Conservation (phyloP, 2,797 vertebrate species). For the Apodemus agrarius region DNA sequence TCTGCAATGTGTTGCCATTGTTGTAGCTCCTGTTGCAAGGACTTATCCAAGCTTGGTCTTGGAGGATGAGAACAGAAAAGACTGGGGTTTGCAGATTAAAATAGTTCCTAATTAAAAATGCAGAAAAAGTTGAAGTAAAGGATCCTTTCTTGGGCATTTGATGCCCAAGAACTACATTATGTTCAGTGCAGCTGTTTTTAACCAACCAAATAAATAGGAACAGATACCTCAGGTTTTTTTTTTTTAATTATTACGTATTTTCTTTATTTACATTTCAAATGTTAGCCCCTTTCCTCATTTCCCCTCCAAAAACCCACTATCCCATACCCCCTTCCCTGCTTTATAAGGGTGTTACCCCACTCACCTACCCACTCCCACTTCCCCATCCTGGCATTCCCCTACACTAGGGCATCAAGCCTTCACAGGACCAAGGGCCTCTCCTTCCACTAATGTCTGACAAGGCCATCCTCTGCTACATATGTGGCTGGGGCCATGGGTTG, state of each 20-base stretch:
- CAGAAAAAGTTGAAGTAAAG: background rate
- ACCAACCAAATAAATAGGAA: background rate
- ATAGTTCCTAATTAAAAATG: background rate
- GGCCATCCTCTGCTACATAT: no score
- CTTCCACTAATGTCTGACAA: no score
- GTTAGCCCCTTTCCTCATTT: no score
- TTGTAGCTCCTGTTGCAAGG: background rate
- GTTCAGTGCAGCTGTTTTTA: background rate
- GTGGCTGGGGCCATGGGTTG: no score
- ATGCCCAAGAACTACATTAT: background rate
- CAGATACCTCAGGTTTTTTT: background rate
- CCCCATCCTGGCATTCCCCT: no score
- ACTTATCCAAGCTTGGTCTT: background rate
- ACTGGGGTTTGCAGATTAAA: background rate
- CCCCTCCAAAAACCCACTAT: no score
- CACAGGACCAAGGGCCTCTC: no score
- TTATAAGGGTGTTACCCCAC: no score
- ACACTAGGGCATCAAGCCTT: no score
- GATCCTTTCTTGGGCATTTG: background rate
- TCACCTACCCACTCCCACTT: no score
- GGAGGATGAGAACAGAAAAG: background rate
- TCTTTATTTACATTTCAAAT: no score
- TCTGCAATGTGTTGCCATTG: background rate
- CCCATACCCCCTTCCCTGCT: no score
- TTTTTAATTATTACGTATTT: background rate